Evolutionary conservation across 2,113 vertebrate genomes (phyloP).

Genomic region (Psilopsiagon aymara): DNA sequence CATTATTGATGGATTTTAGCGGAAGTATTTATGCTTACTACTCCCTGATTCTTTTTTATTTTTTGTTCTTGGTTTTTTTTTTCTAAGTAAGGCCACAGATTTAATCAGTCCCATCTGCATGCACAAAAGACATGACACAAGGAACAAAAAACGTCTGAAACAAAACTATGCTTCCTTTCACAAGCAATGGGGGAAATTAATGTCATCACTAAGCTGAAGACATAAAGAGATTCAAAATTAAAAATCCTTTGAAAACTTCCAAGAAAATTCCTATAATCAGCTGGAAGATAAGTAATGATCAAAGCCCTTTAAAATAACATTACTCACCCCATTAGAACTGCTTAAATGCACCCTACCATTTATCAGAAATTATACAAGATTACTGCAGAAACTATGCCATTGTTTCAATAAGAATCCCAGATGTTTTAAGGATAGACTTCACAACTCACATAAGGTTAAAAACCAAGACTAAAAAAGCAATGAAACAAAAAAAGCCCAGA

Average conservation of each 20-base stretch:
- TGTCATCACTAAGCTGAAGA: slow-evolving; percentile 82
- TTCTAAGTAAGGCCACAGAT: slow-evolving; percentile 61
- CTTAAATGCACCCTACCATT: slow-evolving; percentile 85
- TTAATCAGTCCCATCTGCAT: slow-evolving; percentile 83
- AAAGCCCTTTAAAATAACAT: slow-evolving; percentile 85
- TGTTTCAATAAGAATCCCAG: slow-evolving; percentile 83
- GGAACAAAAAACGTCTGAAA: slow-evolving; percentile 79
- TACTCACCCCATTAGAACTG: slow-evolving; percentile 81
- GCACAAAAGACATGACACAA: slow-evolving; percentile 81
- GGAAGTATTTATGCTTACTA: slow-evolving; percentile 12
- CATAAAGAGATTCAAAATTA: slow-evolving; percentile 84
- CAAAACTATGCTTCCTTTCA: slow-evolving; percentile 80
- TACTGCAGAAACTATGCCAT: slow-evolving; percentile 73
- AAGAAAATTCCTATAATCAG: slow-evolving; percentile 86
- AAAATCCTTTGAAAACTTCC: slow-evolving; percentile 84
- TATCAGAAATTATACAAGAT: slow-evolving; percentile 86
- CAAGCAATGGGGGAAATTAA: slow-evolving; percentile 82
- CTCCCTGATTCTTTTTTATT: slow-evolving; percentile 40
- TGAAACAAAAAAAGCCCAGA: not conserved
- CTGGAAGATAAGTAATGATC: slow-evolving; percentile 91
- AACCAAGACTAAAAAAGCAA: slow-evolving; percentile 62
- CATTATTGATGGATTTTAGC: not conserved
- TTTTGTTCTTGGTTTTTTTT: not conserved
- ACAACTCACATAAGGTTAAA: slow-evolving; percentile 67
- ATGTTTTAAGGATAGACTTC: slow-evolving; percentile 79